A percentile compares a stretch with the other conserved stretches of the same genome.
phyloP scores from a whole-genome alignment of 2,888 invertebrate genomes.

The Arrhopalites spinosus region DNA sequence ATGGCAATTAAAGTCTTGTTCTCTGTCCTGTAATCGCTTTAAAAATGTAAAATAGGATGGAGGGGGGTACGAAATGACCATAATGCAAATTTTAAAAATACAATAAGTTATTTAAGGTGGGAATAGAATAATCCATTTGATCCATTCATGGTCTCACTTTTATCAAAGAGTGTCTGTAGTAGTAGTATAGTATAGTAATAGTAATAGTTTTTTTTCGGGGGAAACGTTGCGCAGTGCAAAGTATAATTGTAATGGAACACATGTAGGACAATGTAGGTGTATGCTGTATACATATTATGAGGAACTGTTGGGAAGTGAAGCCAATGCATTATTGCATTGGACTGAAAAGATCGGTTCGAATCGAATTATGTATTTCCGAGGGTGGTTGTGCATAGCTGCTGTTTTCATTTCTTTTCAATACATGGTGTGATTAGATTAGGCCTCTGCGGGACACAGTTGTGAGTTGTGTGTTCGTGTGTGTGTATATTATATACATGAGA shows the following conservation, averaged over 20 bases:
- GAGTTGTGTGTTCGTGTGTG: background rate
- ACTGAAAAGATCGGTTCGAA: slow-evolving; percentile 35
- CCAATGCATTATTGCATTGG: slow-evolving; percentile 31
- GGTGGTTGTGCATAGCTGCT: slow-evolving; percentile 4
- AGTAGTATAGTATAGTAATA: background rate
- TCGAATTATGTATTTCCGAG: slow-evolving; percentile 41
- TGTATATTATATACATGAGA: no score
- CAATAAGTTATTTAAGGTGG: background rate
- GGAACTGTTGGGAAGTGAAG: slow-evolving; percentile 18
- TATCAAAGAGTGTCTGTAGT: background rate
- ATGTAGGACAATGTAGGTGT: background rate
- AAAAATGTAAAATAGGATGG: background rate
- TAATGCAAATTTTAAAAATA: background rate
- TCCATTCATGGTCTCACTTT: slow-evolving; percentile 8
- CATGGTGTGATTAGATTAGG: slow-evolving; percentile 43
- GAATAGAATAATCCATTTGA: background rate
- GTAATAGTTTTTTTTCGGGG: background rate
- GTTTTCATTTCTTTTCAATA: slow-evolving; percentile 18
- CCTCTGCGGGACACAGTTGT: slow-evolving; percentile 37
- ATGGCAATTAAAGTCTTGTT: no score
- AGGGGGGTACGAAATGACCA: background rate
- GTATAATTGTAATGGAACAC: background rate
- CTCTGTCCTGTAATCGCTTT: no score
- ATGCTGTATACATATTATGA: background rate
- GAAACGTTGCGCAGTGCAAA: background rate